Conservation (phyloP, 1,140 invertebrate genomes). For the Gryllus bimaculatus region DNA sequence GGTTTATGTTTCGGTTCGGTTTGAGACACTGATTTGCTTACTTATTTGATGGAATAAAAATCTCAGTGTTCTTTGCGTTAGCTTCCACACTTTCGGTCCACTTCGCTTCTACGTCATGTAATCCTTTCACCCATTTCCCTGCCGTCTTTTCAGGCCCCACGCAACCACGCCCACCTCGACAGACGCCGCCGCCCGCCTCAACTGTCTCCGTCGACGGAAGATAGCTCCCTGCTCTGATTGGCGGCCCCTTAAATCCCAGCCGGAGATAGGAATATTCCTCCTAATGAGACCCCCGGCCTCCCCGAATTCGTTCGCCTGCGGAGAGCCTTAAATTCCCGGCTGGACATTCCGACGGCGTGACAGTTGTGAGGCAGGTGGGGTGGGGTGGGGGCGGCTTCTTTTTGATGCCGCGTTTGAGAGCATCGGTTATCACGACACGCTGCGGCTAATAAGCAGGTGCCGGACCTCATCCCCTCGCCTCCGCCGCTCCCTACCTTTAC, state of each 20-base stretch:
- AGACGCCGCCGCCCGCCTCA: no score
- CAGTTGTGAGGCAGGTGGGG: background rate
- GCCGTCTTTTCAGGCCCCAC: no score
- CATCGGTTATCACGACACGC: background rate
- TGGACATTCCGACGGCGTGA: background rate
- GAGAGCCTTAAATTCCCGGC: background rate
- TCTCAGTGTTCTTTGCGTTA: no score
- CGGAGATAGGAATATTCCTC: background rate
- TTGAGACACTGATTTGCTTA: no score
- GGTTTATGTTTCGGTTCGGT: no score
- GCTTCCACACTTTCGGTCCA: no score
- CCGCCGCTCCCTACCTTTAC: no score
- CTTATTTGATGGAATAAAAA: no score
- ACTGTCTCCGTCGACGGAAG: background rate
- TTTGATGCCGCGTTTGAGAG: background rate
- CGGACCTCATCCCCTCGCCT: background rate
- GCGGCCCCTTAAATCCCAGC: background rate
- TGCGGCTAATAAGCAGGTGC: background rate
- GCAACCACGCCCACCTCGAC: no score
- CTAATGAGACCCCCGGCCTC: background rate
- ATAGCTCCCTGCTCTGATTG: background rate
- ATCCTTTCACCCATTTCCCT: no score
- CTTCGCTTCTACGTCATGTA: no score
- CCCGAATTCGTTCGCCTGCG: background rate
- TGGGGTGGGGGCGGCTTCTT: no score